Base-by-base conservation (phyloP, 2,888 invertebrate genomes). In the Rhogogaster chlorosoma region DNA sequence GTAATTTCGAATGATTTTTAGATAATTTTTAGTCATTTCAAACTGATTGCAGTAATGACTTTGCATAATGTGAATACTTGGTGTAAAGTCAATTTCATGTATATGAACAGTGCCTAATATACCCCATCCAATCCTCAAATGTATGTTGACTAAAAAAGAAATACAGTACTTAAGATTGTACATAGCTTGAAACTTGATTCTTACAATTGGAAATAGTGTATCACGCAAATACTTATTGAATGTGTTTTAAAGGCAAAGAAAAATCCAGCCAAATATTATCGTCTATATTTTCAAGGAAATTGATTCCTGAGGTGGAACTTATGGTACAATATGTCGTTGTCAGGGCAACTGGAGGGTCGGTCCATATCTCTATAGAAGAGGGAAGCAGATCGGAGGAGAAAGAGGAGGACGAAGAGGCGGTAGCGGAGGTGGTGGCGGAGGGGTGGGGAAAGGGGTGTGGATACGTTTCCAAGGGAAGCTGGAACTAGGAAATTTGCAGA, bases 321-420 rank as follows among this genome's bases (percentile, higher is more conserved):
- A 82, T 85, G 71, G 64, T 64, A 53, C 70, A 42, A 71, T 71
- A 53, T 71, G 4, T 84, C 82, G 93, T 93, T 93, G 91, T 92
- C 91, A 90, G 91, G 93, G 89, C 91, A 87, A 93, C 93, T 89
- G 85, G 90, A 93, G 93, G 92, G 93, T 92, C 91, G 93, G 92
- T 92, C 92, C 93, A 85, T 89, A 89, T 92, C 90, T 91, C 89
- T 86, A 86, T 87, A 90, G 86, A 88, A 89, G 88, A 88, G 90
- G 88, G 88, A 88, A 88, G 86, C 87, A 85, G 85, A 84, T 32
- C 42, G 26, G 45, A 64, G 53, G 70, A 45, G 83, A 67, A 83
- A 42, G 29, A 29, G 70, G 83, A 42, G 67, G 49, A 42, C 29
- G 32, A 83, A 26, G 49, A 80, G 57, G 61, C 36, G 80, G 57